Base-by-base conservation (phyloP, 2,113 vertebrate species). In the Mormoops blainvillei region DNA sequence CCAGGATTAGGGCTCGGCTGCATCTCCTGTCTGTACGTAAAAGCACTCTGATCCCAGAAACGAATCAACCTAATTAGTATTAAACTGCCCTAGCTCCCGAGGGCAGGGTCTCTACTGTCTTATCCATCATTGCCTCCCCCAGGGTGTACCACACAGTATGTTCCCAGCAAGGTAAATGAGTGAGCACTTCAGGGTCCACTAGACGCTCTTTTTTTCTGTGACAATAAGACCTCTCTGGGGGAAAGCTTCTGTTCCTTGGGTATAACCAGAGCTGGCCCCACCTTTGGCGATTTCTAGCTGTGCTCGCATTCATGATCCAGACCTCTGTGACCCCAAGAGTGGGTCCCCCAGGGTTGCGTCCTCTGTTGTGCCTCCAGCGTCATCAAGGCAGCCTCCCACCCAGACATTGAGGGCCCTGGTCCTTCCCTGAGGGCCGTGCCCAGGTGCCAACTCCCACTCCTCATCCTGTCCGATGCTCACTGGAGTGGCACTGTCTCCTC, bases 331-430 rank as follows among this genome's bases (percentile, higher is more conserved):
- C 38, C 24, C 26, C 56, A 22, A 38, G 28, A 31, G 15, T 26
- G 31, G 5, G 10, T 15, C 18, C 36, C 33, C 22, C 1, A 5
- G 67, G 6, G 19, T 43, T 1, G 1, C 8, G 2, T 19, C 38
- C 43, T 76, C 58, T 54, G 20, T 52, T 4, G 0, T 5, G 10
- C 63, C 15, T 41, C 43, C 31, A 5, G 74, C 74, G 68, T 54
- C 85, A 61, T 41, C 31, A 8, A 48, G 84, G 38, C 28, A 36
- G 24, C 52, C n/a, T 78, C 41, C 38, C 33, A 20, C 80, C 26
- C 18, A 15, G 61, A 33, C 9, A 5, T 16, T 4, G 48, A 48
- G n/a, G 31, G 24, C 28, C 67, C 5, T 0, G 61, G 24, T 45
- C 13, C 65, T 43, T 26, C 13, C 63, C 87, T 43, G 28, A 74